These are phyloP conservation scores for Hepsetus odoe DNA, from an alignment of 2,113 vertebrate species.

Conservation along the genomic window DNA sequence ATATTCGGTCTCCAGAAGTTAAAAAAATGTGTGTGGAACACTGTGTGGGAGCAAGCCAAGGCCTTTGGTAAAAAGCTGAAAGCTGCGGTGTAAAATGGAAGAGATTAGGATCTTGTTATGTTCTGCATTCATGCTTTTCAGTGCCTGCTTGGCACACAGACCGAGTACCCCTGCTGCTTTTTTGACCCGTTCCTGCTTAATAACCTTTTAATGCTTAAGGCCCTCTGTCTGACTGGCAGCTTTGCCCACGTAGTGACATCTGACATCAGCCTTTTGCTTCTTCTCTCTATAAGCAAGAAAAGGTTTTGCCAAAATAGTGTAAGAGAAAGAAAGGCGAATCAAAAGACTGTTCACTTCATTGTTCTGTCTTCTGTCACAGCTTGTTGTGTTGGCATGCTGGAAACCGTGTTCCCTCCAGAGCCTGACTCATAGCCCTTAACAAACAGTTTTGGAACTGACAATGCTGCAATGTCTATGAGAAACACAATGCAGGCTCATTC, in stretches of 20 bases:
- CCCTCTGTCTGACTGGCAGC: neutral
- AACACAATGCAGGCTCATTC: conserved; percentile 21
- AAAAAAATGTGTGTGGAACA: neutral
- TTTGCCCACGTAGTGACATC: neutral
- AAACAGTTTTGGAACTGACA: conserved; percentile 21
- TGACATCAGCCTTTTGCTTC: neutral
- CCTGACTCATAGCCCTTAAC: conserved; percentile 32
- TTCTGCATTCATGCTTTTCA: conserved; percentile 53
- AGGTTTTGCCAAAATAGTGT: neutral
- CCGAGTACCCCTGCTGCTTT: conserved; percentile 30
- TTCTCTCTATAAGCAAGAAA: neutral
- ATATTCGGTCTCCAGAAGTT: neutral
- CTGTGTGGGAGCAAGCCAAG: neutral
- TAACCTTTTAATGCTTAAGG: neutral
- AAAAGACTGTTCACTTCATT: conserved; percentile 27
- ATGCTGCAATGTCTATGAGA: neutral
- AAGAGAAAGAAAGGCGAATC: neutral
- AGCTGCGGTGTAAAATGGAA: conserved; percentile 17
- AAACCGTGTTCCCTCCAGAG: conserved; percentile 24
- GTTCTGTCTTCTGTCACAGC: conserved; percentile 22
- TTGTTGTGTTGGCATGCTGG: conserved; percentile 34
- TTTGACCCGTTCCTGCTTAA: conserved; percentile 13
- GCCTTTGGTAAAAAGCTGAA: conserved; percentile 12
- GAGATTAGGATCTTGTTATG: conserved; percentile 46
- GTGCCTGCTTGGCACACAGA: conserved; percentile 11